phyloP scores from a whole-genome alignment of 2,113 vertebrate species.

The Illadopsis cleaveri region DNA sequence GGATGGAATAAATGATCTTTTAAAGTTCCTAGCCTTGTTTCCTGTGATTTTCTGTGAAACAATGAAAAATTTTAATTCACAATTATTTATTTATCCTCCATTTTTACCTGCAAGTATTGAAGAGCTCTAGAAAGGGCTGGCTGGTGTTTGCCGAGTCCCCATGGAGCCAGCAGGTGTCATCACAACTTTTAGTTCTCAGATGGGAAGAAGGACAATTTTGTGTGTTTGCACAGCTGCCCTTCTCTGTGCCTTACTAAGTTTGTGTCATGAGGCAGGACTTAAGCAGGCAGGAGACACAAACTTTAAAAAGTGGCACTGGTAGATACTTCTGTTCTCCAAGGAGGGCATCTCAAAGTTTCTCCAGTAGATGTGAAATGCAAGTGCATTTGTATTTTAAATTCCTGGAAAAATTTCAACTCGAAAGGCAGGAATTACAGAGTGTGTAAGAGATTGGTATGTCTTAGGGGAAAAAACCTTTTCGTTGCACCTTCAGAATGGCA shows the following conservation, averaged over 20 bases:
- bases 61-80: neutral
- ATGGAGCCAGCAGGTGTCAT: constrained; percentile 52
- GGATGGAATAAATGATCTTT: neutral
- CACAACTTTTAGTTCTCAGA: constrained; percentile 18
- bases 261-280: neutral
- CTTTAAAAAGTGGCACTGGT: neutral
- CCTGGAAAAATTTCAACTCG: neutral
- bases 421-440: neutral
- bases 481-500: neutral
- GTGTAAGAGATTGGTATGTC: neutral
- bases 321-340: neutral
- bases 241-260: neutral
- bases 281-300: neutral
- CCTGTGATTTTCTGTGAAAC: neutral
- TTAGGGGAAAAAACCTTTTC: neutral
- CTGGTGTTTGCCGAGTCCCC: neutral
- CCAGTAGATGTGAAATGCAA: neutral
- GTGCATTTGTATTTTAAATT: neutral
- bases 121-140: neutral
- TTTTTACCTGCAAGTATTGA: neutral
- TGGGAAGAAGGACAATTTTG: neutral
- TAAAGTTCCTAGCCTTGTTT: neutral
- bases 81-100: neutral
- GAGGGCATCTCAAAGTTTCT: neutral
- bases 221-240: neutral